Percentiles rank a stretch among this genome's conserved stretches.
Evolutionary conservation across 2,113 vertebrate genomes (phyloP).

Genomic region (Melanotaenia duboulayi): DNA sequence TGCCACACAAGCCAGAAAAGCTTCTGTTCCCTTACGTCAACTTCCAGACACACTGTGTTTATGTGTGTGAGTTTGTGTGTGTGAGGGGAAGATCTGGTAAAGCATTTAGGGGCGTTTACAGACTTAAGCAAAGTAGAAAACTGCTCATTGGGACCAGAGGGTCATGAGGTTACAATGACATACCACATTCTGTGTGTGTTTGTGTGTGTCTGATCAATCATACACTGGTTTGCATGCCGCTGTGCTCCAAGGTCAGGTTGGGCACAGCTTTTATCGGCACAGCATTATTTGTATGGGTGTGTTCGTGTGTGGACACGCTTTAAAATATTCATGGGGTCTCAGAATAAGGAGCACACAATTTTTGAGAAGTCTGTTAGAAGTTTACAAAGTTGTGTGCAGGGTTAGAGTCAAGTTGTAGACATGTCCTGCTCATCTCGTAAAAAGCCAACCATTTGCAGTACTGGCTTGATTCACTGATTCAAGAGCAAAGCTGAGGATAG

Average conservation of each 20-base stretch:
- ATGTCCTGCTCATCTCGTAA: too few species aligned
- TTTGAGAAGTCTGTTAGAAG: too few species aligned
- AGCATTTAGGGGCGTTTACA: constrained; percentile 56
- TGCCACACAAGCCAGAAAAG: constrained; percentile 39
- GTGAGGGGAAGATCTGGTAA: constrained; percentile 13
- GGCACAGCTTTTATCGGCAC: constrained; percentile 70
- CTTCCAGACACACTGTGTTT: constrained; percentile 3
- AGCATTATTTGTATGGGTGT: background rate
- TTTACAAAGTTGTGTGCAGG: too few species aligned
- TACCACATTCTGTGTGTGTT: constrained; percentile 30
- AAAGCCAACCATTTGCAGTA: too few species aligned
- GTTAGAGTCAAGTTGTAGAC: background rate
- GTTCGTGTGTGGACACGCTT: too few species aligned
- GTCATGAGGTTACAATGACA: constrained; percentile 50
- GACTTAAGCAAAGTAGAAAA: constrained; percentile 55
- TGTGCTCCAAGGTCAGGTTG: constrained; percentile 72
- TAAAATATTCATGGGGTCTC: too few species aligned
- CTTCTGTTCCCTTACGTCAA: constrained; percentile 62
- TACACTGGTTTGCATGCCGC: constrained; percentile 37
- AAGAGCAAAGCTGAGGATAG: too few species aligned
- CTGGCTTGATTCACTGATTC: too few species aligned
- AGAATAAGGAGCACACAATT: too few species aligned
- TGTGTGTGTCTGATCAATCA: constrained; percentile 58
- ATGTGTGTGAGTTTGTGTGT: background rate
- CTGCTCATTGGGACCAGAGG: constrained; percentile 63